Evolutionary conservation across 2,113 vertebrate genomes (phyloP).

Genomic region (Anarrhichthys ocellatus): DNA sequence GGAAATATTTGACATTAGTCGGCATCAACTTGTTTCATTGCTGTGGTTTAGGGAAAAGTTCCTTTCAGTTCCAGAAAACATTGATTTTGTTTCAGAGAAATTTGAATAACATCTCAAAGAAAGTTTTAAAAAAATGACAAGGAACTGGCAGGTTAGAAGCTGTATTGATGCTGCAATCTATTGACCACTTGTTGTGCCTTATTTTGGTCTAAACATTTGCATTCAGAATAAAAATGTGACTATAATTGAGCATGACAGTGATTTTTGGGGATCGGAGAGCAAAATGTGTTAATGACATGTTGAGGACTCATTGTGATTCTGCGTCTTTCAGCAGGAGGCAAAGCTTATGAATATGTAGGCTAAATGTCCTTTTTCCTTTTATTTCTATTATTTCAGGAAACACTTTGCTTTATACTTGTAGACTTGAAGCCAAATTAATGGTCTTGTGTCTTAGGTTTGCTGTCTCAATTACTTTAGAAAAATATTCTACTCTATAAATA

Average conservation of each 20-base stretch:
- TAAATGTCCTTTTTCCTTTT: conserved; percentile 20
- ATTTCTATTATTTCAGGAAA: conserved; percentile 38
- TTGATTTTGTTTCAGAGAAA: not conserved
- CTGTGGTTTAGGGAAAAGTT: not conserved
- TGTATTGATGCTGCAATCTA: conserved; percentile 19
- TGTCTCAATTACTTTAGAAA: conserved; percentile 26
- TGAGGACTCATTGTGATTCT: conserved; percentile 22
- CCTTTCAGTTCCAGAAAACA: conserved; percentile 2
- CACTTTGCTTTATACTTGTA: conserved; percentile 36
- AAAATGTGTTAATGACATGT: conserved; percentile 29
- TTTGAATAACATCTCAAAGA: conserved; percentile 9
- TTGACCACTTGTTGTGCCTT: conserved; percentile 74
- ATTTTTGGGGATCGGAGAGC: not conserved
- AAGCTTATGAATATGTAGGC: conserved; percentile 19
- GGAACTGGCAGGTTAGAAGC: conserved; percentile 6
- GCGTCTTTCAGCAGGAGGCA: conserved; percentile 21
- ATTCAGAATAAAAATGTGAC: conserved; percentile 29
- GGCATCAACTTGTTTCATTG: conserved; percentile 28
- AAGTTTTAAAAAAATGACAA: not conserved
- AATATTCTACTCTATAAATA: conserved; percentile 17
- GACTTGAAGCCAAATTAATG: conserved; percentile 51
- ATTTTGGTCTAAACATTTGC: conserved; percentile 46
- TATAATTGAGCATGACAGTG: conserved; percentile 21
- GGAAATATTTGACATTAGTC: conserved; percentile 33
- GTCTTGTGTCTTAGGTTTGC: conserved; percentile 43